Base-by-base conservation (phyloP, 2,113 vertebrate genomes). In the Zosterops hypoxanthus region DNA sequence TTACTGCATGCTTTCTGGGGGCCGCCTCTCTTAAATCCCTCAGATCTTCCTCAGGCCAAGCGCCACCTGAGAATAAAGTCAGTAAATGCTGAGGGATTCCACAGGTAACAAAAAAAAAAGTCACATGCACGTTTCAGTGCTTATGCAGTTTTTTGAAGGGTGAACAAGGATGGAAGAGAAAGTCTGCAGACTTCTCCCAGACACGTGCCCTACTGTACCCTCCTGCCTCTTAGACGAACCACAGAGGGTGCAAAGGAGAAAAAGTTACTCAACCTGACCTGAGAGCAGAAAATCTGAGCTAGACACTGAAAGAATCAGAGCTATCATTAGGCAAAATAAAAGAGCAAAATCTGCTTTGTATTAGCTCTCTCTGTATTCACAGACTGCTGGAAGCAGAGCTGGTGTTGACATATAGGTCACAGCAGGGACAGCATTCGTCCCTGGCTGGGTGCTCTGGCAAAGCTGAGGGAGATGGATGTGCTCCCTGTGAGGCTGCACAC, bases 1-100 rank as follows among this genome's bases (percentile, higher is more conserved):
- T 97, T 93, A 93, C 14, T 81, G 82, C 90, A 46, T 90, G 88
- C 82, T 94, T 92, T 92, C 88, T 71, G 47, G 56, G 76, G 90
- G 85, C 90, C 82, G 19, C 41, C 41, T 75, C 76, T 86, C 47
- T 82, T 81, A 86, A 96, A 92, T 76, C 60, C 52, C 69, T 86
- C 60, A 88, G 64, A 84, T 86, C 68, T 78, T 96, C 90, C 76
- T 86, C 77, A 84, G 80, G 44, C 72, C 61, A 86, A 90, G n/a
- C 26, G 76, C 46, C 82, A 96, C 94, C 82, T 88, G 82, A 90
- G 93, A 93, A 92, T 88, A 71, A 82, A 84, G 52, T 42, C 76
- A 78, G 79, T 81, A 90, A 88, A 86, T 16, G 42, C 88, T 69
- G 46, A 80, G 23, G 76, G 76, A 92, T 65, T 93, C 90, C 56